Evolutionary conservation across 1,140 invertebrate species (phyloP), one percentile per base, ranked within the genome.

Genomic region (Drosophila pseudoananassae): DNA sequence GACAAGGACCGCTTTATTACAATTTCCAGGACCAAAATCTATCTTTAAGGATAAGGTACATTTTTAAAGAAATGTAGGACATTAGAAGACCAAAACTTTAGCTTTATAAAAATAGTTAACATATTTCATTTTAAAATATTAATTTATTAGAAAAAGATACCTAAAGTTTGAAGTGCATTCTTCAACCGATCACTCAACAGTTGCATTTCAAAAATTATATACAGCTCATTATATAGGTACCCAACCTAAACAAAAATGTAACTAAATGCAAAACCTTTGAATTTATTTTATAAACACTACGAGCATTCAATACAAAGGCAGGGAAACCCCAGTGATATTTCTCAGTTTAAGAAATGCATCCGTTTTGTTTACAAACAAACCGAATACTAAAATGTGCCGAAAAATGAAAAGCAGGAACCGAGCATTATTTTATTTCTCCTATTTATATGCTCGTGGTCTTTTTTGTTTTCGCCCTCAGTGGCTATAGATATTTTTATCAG

Each of bases 351-450:
- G 12, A 52, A 23, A 27, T 49, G 8, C n/a, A 45, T 15, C 51
- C 6, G 10, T 27, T 50, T 55, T 60, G 63, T 70, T 69, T 70
- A 70, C 47, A 56, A 61, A 70, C 43, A 56, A 61, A 46, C 45
- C 14, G 29, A 50, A 55, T 43, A 43, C 40, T n/a, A 43, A 17
- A 61, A 74, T 58, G 43, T 58, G 53, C 14, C 50, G 57, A 47
- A 7, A 20, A 75, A 50, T 38, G 45, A 66, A 64, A 50, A 53
- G 50, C 53, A 76, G 58, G 58, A 60, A 59, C 33, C 36, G 55
- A 45, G 43, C 53, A 53, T 64, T 57, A 12, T 36, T 49, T 45
- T 51, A 50, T 49, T 15, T 27, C 25, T 5, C 5, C 6, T 31
- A 31, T 60, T 74, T 45, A 3, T 45, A n/a, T 29, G 29, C 47